Percentiles rank a stretch among this genome's conserved stretches.
phyloP scores from a whole-genome alignment of 2,113 vertebrate genomes.

The Oncorhynchus clarkii region DNA sequence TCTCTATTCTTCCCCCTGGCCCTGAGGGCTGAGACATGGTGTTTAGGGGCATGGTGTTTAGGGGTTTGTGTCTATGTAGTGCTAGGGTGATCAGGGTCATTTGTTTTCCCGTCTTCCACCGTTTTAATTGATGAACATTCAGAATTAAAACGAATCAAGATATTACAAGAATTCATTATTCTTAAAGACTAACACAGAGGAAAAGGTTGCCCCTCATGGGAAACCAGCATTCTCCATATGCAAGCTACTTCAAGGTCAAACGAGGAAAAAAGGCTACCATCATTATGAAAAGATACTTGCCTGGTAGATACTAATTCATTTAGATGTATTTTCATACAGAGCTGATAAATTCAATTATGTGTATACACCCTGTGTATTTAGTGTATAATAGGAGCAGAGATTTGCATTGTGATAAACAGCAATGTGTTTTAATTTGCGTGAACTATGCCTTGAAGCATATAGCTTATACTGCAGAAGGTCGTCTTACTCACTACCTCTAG shows the following conservation, averaged over 20 bases:
- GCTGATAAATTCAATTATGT: no score
- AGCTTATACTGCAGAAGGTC: no score
- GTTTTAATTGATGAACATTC: conserved; percentile 67
- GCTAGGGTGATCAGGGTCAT: conserved; percentile 36
- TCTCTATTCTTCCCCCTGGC: conserved; percentile 16
- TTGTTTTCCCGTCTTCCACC: conserved; percentile 44
- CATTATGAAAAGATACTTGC: conserved; percentile 41
- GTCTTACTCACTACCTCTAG: no score
- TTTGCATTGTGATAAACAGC: no score
- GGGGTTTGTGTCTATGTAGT: neutral
- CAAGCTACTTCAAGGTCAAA: conserved; percentile 58
- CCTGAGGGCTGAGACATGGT: conserved; percentile 19
- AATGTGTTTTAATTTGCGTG: no score
- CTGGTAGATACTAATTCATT: neutral
- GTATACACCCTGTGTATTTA: no score
- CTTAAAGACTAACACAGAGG: conserved; percentile 49
- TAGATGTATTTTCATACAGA: neutral
- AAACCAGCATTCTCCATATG: conserved; percentile 41
- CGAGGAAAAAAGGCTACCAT: conserved; percentile 14
- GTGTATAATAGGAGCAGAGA: no score
- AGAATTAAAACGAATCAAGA: conserved; percentile 23
- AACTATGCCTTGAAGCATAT: neutral
- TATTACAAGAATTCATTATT: conserved; percentile 65
- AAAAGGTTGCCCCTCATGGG: conserved; percentile 47
- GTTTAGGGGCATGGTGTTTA: conserved; percentile 33